Evolutionary conservation across 2,888 invertebrate species (phyloP).

Genomic region (Octonoba sinensis): DNA sequence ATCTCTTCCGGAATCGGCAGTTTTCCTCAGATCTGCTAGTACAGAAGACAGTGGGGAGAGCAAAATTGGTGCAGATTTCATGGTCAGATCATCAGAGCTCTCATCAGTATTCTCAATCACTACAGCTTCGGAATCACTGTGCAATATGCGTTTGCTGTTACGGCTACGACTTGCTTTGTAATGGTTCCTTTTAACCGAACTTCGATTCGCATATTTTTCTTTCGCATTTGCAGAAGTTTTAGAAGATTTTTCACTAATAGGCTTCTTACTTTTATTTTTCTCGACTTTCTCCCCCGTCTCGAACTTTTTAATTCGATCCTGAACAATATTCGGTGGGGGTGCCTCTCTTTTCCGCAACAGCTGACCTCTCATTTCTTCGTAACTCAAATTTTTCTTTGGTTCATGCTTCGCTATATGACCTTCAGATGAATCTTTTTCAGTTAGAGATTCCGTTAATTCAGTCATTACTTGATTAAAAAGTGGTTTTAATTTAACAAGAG

Average conservation of each 20-base stretch:
- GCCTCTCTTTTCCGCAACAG: constrained; percentile 66
- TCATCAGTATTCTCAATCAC: constrained; percentile 30
- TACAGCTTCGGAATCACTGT: constrained; percentile 57
- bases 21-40: constrained; percentile 65
- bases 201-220: constrained; percentile 7
- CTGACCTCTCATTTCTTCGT: constrained; percentile 60
- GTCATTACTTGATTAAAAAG: background rate
- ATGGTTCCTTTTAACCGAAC: constrained; percentile 33
- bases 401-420: background rate
- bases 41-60: constrained; percentile 62
- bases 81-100: constrained; percentile 57
- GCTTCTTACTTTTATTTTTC: background rate
- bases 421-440: background rate
- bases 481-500: background rate
- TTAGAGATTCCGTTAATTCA: background rate
- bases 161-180: constrained; percentile 29
- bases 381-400: constrained; percentile 41
- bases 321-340: constrained; percentile 69
- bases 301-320: constrained; percentile 69
- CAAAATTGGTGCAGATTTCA: constrained; percentile 60
- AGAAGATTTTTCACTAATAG: background rate
- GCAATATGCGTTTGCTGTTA: constrained; percentile 27
- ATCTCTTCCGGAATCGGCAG: constrained; percentile 64
- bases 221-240: background rate
- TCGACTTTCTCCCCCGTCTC: constrained; percentile 51